phyloP scores from a whole-genome alignment of 2,113 vertebrate genomes.

The Cyphotilapia sp. region DNA sequence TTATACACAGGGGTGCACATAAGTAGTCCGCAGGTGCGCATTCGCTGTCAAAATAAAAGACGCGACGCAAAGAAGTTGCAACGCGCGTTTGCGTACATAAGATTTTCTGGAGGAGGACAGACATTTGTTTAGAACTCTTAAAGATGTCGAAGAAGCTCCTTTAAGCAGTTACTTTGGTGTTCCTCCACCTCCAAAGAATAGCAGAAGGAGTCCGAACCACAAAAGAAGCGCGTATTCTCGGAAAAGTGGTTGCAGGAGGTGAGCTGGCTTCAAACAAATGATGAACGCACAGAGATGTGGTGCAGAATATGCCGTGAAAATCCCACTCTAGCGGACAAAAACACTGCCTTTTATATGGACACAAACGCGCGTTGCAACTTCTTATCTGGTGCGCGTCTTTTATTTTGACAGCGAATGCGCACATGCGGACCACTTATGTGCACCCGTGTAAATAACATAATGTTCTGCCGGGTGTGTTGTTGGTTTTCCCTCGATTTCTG shows the following conservation, averaged over 20 bases:
- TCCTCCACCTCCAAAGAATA: neutral
- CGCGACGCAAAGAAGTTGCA: rapidly evolving
- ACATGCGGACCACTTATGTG: neutral
- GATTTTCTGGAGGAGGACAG: too few species aligned
- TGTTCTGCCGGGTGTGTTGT: too few species aligned
- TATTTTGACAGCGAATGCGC: rapidly evolving
- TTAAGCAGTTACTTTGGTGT: rapidly evolving
- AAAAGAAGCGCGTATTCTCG: rapidly evolving
- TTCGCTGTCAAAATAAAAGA: too few species aligned
- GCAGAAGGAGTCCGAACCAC: rapidly evolving
- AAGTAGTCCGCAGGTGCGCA: too few species aligned
- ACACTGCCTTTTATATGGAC: rapidly evolving
- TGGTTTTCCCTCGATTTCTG: too few species aligned
- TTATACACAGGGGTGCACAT: too few species aligned
- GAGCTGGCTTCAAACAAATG: neutral
- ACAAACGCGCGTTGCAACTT: rapidly evolving
- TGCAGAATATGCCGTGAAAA: rapidly evolving
- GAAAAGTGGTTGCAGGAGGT: neutral
- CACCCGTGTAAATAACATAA: too few species aligned
- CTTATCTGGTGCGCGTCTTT: rapidly evolving
- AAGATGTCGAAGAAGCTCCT: neutral
- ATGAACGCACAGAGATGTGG: neutral
- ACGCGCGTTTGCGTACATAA: too few species aligned
- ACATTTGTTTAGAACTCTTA: too few species aligned
- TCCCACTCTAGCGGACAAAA: neutral